These are phyloP conservation scores for Sepiola atlantica DNA, from an alignment of 2,888 invertebrate genomes.

Conservation along the genomic window DNA sequence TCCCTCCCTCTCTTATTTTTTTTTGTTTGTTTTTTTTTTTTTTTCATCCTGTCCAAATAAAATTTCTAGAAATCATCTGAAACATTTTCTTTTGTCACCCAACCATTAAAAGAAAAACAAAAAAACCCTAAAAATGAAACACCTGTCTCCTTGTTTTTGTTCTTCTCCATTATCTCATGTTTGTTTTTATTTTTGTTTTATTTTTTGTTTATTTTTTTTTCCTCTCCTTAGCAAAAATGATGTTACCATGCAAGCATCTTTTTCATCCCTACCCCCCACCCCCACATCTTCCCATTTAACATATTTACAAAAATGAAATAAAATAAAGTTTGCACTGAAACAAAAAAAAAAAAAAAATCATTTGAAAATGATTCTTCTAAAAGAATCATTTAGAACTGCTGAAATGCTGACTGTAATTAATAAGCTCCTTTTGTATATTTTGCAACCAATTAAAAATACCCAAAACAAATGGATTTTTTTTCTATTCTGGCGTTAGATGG, in stretches of 20 bases:
- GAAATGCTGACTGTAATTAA: conserved; percentile 1
- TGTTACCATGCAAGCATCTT: neutral
- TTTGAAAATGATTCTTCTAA: neutral
- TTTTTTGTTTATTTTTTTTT: too few species aligned
- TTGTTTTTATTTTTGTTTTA: neutral
- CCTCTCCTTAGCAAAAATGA: neutral
- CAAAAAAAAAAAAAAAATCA: neutral
- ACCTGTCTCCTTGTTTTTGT: neutral
- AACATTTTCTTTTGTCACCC: conserved; percentile 7
- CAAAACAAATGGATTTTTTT: neutral
- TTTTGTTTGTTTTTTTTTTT: neutral
- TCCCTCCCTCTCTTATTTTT: neutral
- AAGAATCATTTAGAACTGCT: conserved; percentile 32
- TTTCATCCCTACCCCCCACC: neutral
- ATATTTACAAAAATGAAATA: neutral
- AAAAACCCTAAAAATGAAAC: neutral
- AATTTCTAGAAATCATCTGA: conserved; percentile 14
- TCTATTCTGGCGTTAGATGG: neutral
- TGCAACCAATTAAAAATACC: conserved; percentile 32
- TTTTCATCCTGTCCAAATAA: neutral
- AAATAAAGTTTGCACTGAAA: neutral
- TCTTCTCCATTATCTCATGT: neutral
- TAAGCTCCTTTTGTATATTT: conserved; percentile 13
- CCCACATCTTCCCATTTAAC: neutral
- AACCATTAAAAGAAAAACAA: conserved; percentile 18